Percentiles rank a stretch among this genome's conserved stretches.
phyloP scores from a whole-genome alignment of 2,113 vertebrate species.

The Cryptotis parvus region DNA sequence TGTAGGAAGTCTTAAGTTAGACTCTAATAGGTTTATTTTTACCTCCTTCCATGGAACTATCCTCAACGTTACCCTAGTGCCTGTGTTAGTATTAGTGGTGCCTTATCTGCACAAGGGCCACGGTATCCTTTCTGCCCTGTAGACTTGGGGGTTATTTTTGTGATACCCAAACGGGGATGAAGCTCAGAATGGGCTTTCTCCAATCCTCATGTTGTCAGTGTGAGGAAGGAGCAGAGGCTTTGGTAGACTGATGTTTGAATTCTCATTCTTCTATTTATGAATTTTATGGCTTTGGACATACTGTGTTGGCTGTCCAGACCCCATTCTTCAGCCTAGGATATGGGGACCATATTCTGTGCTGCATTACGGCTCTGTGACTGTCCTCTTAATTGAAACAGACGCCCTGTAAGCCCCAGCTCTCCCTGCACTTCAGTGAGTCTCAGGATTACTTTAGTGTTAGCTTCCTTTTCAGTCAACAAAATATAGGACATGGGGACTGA shows the following conservation, averaged over 20 bases:
- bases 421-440: not conserved
- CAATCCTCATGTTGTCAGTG: not conserved
- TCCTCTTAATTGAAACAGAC: not conserved
- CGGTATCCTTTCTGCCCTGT: not conserved
- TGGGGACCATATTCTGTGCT: not conserved
- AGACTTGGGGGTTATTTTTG: not conserved
- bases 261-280: not conserved
- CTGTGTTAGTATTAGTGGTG: not conserved
- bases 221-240: not conserved
- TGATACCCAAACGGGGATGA: not conserved
- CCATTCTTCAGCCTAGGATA: constrained; percentile 2
- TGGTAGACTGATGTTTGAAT: not conserved
- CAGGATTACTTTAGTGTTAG: not conserved
- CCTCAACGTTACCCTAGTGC: not conserved
- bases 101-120: not conserved
- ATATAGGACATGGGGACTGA: not conserved
- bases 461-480: constrained; percentile 16
- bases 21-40: not conserved
- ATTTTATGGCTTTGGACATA: constrained; percentile 28
- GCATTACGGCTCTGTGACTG: not conserved
- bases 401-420: not conserved
- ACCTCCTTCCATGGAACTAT: not conserved
- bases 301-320: not conserved
- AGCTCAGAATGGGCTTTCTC: not conserved
- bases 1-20: constrained; percentile 27